Evolutionary conservation across 2,888 invertebrate genomes (phyloP), one percentile per base, ranked within the genome.

Genomic region (Drosophila stalkeri): DNA sequence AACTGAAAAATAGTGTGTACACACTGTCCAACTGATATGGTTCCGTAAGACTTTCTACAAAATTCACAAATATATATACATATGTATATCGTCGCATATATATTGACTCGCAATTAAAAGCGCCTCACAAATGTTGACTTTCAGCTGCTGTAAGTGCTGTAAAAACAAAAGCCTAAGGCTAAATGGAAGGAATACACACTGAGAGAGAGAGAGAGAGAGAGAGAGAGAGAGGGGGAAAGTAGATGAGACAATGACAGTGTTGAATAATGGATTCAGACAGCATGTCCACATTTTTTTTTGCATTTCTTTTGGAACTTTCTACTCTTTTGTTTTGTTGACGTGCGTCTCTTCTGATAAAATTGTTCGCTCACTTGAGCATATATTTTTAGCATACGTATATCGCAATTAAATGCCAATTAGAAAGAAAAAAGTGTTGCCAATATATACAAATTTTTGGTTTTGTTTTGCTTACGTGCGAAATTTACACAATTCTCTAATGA

Each of bases 51-150:
- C 33, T 37, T 44, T 56, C 23, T 33, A 18, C 39, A 46, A 52
- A 56, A 46, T 46, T 46, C 5, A n/a, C 39, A 39, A n/a, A n/a
- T 12, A 41, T 16, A 12, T 27, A 18, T 12, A 33, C 7, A 20
- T 51, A 18, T 33, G 20, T 33, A 33, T 18, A 33, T 20, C 11
- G 16, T 12, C 16, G 23, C 27, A 27, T 47, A 54, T 49, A 59
- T 86, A 86, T 89, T 83, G 77, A 86, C 77, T 87, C 60, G 87
- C 81, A 84, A 87, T 87, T 84, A 73, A 72, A 74, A 52, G 33
- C 23, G 31, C 8, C 33, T 47, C 56, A 16, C 66, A 78, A 81
- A 81, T 85, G 85, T 85, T 80, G 65, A 65, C 54, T 33, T 37
- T 49, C 16, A 16, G 44, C 46, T 11, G 59, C 55, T 72, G 75